Base-by-base conservation (phyloP, 2,888 invertebrate genomes). In the Halictus quadricinctus region DNA sequence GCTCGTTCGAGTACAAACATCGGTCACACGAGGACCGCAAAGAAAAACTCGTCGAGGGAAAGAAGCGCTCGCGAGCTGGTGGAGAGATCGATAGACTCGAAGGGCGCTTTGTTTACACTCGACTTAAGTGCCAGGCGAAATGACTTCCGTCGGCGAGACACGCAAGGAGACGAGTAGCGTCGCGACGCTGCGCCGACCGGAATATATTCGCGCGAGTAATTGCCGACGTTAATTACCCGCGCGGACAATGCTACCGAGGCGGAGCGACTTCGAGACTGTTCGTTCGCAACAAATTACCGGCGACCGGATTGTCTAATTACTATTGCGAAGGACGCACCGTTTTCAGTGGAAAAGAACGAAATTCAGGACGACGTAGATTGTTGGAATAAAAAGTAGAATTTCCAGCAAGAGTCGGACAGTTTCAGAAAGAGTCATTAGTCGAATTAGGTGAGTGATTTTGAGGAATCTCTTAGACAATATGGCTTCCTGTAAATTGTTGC, bases 81-180 rank as follows among this genome's bases (percentile, higher is more conserved):
- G 46, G 21, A 21, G 21, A 4, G 43, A 64, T 82, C 77, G 76
- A 84, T 81, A 50, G n/a, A 21, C 36, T 6, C 60, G 60, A 36
- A 74, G 69, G 76, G 29, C 43, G 54, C 43, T 77, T 69, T 81
- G 76, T 83, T 83, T 69, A 64, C 54, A 36, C 43, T 13, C 29
- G 73, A 46, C 50, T 73, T 72, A n/a, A n/a, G 66, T 72, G 76
- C 25, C 21, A 18, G 2, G 41, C 29, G 48, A 66, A 76, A 54
- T n/a, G 41, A 83, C 66, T 76, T 72, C 64, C 54, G 60, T 25
- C 13, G 64, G 54, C 43, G 64, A 13, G 50, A 54, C 50, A 54
- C 50, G 50, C 50, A 54, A 54, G 54, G 54, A n/a, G 21, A 54
- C 54, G 54, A 10, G 54, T n/a, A n/a, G 21, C 54, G 54, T 54